Percentiles rank a stretch among this genome's conserved stretches.
These are phyloP conservation scores for Eledone cirrhosa DNA, from an alignment of 2,888 invertebrate genomes.

Conservation along the genomic window DNA sequence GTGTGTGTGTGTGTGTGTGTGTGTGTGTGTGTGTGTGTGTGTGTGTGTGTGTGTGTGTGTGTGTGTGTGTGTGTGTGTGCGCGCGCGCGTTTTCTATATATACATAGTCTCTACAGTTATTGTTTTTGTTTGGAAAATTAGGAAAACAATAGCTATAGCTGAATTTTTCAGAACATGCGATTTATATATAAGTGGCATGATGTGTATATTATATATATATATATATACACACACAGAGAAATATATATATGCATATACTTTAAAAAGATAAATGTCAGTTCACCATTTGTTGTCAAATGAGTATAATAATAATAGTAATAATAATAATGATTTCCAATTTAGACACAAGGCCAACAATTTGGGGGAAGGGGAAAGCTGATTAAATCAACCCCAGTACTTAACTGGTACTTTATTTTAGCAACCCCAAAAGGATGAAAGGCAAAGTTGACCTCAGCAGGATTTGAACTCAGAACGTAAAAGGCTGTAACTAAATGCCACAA, in stretches of 20 bases:
- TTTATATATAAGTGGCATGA: neutral
- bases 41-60: neutral
- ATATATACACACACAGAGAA: neutral
- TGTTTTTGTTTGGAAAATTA: neutral
- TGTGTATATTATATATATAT: neutral
- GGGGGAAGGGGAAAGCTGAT: no score
- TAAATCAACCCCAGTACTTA: no score
- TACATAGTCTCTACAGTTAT: neutral
- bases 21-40: neutral
- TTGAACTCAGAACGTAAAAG: no score
- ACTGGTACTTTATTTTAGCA: no score
- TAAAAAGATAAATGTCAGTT: no score
- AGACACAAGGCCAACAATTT: no score
- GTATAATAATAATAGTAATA: no score
- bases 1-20: neutral
- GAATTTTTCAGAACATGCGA: neutral
- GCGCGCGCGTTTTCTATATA: neutral
- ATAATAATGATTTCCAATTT: no score
- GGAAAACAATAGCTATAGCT: neutral
- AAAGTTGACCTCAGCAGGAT: no score
- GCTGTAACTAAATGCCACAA: no score
- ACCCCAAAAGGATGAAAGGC: no score
- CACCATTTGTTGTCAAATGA: no score
- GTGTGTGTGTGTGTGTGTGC: neutral
- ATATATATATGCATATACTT: neutral